Percentiles rank a stretch among this genome's conserved stretches.
These are phyloP conservation scores for Myotis myotis DNA, from an alignment of 2,797 vertebrate species.

Conservation along the genomic window DNA sequence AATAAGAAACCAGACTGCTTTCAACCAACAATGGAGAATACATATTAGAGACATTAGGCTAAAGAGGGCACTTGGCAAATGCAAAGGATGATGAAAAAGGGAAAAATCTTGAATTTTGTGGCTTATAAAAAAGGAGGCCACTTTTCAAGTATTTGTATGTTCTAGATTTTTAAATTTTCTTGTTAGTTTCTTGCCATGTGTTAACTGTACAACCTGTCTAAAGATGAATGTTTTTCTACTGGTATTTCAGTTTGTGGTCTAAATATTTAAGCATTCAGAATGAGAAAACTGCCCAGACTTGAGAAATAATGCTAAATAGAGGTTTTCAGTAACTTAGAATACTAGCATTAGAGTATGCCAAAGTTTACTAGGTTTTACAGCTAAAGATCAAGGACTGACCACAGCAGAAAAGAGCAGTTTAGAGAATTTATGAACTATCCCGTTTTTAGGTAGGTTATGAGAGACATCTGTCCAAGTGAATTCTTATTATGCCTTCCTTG, in stretches of 20 bases:
- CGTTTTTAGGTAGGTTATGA: conserved; percentile 56
- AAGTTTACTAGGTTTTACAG: conserved; percentile 24
- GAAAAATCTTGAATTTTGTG: not conserved
- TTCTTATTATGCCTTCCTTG: conserved; percentile 2
- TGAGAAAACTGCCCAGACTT: conserved; percentile 3
- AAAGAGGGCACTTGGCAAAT: not conserved
- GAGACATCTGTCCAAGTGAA: conserved; percentile 47
- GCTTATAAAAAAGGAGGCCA: not conserved
- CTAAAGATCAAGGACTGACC: conserved; percentile 47
- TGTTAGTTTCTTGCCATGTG: conserved; percentile 37
- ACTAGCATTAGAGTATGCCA: conserved; percentile 24
- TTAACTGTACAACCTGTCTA: not conserved
- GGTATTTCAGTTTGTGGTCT: conserved; percentile 30
- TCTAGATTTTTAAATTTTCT: conserved; percentile 47
- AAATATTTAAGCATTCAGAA: conserved; percentile 33
- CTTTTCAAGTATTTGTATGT: conserved; percentile 40
- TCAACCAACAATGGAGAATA: not conserved
- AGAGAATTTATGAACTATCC: conserved; percentile 46
- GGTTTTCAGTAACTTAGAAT: conserved; percentile 59
- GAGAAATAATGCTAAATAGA: conserved; percentile 8
- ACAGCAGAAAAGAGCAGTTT: not conserved
- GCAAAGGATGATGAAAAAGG: not conserved
- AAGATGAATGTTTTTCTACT: conserved; percentile 43
- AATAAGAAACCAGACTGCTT: not conserved
- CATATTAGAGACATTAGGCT: not conserved